A percentile compares a stretch with the other conserved stretches of the same genome.
Conservation (phyloP, 2,797 vertebrate genomes). For the Psittacula echo region DNA sequence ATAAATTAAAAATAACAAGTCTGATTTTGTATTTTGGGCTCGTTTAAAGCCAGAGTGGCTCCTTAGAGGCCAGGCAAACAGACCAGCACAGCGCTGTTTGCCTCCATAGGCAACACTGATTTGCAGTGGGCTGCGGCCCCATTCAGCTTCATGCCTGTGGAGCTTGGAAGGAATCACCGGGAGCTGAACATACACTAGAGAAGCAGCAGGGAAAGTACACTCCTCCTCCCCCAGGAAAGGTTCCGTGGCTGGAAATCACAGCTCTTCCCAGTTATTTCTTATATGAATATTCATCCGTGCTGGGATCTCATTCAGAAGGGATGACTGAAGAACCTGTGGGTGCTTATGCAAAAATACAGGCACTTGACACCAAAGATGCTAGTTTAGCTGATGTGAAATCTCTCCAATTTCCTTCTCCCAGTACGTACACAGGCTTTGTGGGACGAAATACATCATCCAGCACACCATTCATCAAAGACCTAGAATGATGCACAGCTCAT, state of each 20-base stretch:
- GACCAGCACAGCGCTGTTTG: accelerated
- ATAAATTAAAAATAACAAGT: accelerated
- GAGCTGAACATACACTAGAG: neutral
- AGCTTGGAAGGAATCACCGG: neutral
- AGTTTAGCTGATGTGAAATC: conserved; percentile 28
- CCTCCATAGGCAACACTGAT: accelerated
- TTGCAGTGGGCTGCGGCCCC: neutral
- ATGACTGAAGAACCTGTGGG: conserved; percentile 26
- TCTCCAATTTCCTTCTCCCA: neutral
- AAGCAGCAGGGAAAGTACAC: neutral
- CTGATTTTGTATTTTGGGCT: neutral
- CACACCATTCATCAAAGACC: conserved; percentile 7
- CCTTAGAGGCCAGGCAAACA: neutral
- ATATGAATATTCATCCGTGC: conserved; percentile 37
- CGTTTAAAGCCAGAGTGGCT: neutral
- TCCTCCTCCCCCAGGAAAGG: conserved; percentile 20
- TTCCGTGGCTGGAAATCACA: conserved; percentile 17
- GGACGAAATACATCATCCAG: neutral
- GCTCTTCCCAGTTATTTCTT: conserved; percentile 1
- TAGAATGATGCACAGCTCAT: neutral
- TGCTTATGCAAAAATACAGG: conserved; percentile 33
- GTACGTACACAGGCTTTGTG: neutral
- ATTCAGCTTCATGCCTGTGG: accelerated
- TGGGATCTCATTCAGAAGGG: conserved; percentile 5
- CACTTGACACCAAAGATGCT: conserved; percentile 25